phyloP scores from a whole-genome alignment of 2,888 invertebrate genomes.

The Conus canariensis region DNA sequence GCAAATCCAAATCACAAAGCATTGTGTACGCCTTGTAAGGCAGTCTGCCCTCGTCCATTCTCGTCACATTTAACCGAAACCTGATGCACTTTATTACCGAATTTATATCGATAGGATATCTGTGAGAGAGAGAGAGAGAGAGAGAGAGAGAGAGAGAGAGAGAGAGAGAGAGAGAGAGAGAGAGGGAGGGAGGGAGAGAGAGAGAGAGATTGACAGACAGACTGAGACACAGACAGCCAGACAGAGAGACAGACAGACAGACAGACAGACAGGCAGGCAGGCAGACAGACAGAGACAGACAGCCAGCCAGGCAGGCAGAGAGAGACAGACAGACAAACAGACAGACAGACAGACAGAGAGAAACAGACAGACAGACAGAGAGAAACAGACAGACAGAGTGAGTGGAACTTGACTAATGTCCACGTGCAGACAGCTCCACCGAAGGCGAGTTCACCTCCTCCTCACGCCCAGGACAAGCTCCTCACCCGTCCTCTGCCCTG shows the following conservation, averaged over 20 bases:
- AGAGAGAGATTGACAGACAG: background rate
- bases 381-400: too few species aligned
- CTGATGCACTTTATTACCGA: too few species aligned
- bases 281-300: background rate
- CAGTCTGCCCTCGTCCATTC: too few species aligned
- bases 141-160: constrained; percentile 15
- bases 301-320: background rate
- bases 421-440: too few species aligned
- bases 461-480: too few species aligned
- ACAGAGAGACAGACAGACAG: background rate
- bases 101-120: too few species aligned
- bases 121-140: constrained; percentile 3
- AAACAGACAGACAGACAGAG: too few species aligned
- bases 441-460: too few species aligned
- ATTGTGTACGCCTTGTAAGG: too few species aligned
- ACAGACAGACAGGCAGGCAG: background rate
- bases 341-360: background rate
- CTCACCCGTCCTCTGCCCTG: too few species aligned
- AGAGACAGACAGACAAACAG: background rate
- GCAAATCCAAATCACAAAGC: background rate
- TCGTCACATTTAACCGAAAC: too few species aligned
- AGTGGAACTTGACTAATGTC: too few species aligned
- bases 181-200: background rate
- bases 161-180: constrained; percentile 4
- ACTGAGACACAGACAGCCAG: background rate